Percentiles rank a stretch among this genome's conserved stretches.
Evolutionary conservation across 2,888 invertebrate species (phyloP).

Genomic region (Mantis religiosa): DNA sequence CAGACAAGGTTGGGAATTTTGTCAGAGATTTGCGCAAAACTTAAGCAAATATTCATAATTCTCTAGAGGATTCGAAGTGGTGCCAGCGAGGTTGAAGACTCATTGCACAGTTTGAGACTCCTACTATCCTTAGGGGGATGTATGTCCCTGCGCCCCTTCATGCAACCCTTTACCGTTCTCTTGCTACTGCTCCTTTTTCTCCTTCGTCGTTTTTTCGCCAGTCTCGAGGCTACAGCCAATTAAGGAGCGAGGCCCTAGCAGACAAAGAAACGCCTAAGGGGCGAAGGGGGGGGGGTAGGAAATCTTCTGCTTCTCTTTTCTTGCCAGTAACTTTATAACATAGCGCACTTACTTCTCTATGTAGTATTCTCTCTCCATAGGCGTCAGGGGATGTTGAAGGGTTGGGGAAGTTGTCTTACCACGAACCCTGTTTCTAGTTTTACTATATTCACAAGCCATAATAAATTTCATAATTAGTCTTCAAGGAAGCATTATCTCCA

Average conservation of each 20-base stretch:
- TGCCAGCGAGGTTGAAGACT: neutral
- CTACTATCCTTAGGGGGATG: neutral
- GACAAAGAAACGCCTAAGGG: constrained; percentile 15
- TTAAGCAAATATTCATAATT: neutral
- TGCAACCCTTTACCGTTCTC: neutral
- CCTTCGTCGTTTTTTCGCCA: neutral
- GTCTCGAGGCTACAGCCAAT: constrained; percentile 17
- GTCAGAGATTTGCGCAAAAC: neutral
- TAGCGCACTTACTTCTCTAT: constrained; percentile 10
- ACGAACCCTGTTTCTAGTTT: neutral
- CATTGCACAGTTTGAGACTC: neutral
- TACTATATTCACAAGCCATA: constrained; percentile 21
- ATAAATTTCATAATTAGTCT: constrained; percentile 33
- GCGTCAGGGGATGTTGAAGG: neutral
- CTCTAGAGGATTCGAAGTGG: neutral
- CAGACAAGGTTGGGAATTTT: no score
- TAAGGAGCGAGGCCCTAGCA: neutral
- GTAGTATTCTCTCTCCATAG: neutral
- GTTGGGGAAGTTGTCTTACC: constrained; percentile 2
- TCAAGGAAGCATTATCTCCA: constrained; percentile 29
- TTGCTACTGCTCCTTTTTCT: neutral
- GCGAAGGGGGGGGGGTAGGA: neutral
- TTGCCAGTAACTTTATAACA: constrained; percentile 16
- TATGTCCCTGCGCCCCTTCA: neutral
- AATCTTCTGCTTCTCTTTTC: neutral